Evolutionary conservation across 2,113 vertebrate genomes (phyloP).

Genomic region (Cettia cetti): DNA sequence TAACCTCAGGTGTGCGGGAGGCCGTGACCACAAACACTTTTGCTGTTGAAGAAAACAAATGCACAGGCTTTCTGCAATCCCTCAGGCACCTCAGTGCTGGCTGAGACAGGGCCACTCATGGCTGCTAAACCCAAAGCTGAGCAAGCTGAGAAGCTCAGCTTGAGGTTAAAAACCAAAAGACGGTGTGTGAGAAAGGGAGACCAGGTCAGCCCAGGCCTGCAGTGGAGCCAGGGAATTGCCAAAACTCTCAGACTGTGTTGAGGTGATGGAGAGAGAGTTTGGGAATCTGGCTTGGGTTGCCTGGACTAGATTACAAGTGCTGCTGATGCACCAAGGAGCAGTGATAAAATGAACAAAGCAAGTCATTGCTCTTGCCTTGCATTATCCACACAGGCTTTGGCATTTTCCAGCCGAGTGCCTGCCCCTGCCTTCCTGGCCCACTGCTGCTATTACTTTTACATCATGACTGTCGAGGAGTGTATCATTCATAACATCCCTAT

Average conservation of each 20-base stretch:
- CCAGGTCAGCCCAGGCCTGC: not conserved
- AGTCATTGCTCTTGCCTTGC: not conserved
- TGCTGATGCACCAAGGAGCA: not conserved
- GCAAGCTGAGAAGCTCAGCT: not conserved
- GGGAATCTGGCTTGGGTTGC: not conserved
- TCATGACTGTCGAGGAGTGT: not conserved
- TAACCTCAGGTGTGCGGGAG: too few relatives aligned
- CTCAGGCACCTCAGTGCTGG: not conserved
- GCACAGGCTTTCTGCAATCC: not conserved
- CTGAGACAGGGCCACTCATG: not conserved
- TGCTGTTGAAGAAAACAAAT: not conserved
- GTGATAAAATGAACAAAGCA: not conserved
- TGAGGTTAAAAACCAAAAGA: not conserved
- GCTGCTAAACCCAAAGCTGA: not conserved
- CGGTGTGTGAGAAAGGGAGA: not conserved
- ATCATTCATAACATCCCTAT: conserved; percentile 51
- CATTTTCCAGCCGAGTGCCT: not conserved
- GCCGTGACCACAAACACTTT: not conserved
- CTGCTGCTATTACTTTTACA: conserved; percentile 25
- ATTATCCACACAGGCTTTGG: not conserved
- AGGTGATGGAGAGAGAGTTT: not conserved
- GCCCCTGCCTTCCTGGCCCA: not conserved
- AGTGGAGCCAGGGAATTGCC: not conserved
- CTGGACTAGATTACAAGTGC: not conserved
- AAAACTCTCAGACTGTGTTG: not conserved